Conservation (phyloP, 1,140 invertebrate genomes). For the Eulimnadia texana region DNA sequence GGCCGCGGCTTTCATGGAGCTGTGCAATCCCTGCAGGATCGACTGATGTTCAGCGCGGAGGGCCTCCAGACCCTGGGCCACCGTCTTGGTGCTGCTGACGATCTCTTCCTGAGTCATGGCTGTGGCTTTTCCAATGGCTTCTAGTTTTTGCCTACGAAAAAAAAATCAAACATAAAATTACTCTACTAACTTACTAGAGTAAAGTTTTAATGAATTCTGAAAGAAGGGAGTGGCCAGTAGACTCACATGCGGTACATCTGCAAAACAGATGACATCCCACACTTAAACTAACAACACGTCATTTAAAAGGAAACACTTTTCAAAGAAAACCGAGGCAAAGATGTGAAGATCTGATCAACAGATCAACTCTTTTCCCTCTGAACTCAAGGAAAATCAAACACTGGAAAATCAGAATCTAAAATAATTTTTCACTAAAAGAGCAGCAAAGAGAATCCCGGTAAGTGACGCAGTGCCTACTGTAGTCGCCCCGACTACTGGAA, state of each 20-base stretch:
- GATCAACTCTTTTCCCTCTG: no score
- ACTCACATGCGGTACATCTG: constrained; percentile 12
- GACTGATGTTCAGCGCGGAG: constrained; percentile 85
- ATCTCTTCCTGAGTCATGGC: constrained; percentile 98
- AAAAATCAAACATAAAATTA: constrained; percentile 2
- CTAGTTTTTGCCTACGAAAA: constrained; percentile 23
- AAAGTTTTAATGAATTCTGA: no score
- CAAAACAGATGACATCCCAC: constrained; percentile 10
- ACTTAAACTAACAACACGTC: background rate
- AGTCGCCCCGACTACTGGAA: no score
- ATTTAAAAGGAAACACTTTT: no score
- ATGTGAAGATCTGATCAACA: no score
- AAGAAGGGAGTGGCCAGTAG: background rate
- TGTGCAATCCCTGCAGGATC: constrained; percentile 63
- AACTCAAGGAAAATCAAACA: no score
- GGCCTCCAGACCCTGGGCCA: constrained; percentile 88
- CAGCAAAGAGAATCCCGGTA: no score
- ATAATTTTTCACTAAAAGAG: no score
- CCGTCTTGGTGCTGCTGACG: constrained; percentile 87
- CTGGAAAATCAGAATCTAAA: no score
- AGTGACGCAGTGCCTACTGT: no score
- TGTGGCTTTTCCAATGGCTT: constrained; percentile 63
- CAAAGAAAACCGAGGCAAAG: no score
- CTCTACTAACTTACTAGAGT: no score
- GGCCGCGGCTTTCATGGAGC: constrained; percentile 38